Percentiles rank a stretch among this genome's conserved stretches.
These are phyloP conservation scores for Stylophora pistillata DNA, from an alignment of 64 coral and sea anemone species.

Conservation along the genomic window DNA sequence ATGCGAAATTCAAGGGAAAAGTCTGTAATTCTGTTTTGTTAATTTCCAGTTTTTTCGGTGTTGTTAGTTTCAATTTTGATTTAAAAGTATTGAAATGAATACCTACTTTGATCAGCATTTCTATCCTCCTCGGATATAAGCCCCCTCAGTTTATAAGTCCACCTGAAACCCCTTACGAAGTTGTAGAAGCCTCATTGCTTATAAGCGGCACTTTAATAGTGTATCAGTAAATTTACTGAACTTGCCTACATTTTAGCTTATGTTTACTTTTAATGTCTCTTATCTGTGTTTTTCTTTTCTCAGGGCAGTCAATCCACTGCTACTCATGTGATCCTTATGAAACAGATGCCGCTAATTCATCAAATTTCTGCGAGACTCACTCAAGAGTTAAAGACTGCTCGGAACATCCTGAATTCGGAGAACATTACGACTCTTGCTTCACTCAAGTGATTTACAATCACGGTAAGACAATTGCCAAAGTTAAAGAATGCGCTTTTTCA, in stretches of 20 bases:
- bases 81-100: too few relatives aligned
- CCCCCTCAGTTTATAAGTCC: too few relatives aligned
- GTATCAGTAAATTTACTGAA: too few relatives aligned
- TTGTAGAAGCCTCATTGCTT: too few relatives aligned
- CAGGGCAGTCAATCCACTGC: neutral
- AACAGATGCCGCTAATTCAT: neutral
- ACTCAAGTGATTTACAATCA: neutral
- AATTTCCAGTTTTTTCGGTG: too few relatives aligned
- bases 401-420: neutral
- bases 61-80: too few relatives aligned
- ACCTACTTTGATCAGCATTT: too few relatives aligned
- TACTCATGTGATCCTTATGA: neutral
- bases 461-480: neutral
- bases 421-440: conserved; percentile 14
- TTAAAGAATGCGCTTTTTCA: conserved; percentile 18
- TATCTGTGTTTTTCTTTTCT: neutral
- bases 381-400: neutral
- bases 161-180: too few relatives aligned
- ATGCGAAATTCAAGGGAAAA: too few relatives aligned
- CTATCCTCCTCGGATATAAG: too few relatives aligned
- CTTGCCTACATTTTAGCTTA: neutral
- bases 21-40: too few relatives aligned
- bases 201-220: too few relatives aligned
- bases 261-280: neutral
- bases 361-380: neutral